Base-by-base conservation (phyloP, 2,797 vertebrate genomes). In the Lagorchestes hirsutus region DNA sequence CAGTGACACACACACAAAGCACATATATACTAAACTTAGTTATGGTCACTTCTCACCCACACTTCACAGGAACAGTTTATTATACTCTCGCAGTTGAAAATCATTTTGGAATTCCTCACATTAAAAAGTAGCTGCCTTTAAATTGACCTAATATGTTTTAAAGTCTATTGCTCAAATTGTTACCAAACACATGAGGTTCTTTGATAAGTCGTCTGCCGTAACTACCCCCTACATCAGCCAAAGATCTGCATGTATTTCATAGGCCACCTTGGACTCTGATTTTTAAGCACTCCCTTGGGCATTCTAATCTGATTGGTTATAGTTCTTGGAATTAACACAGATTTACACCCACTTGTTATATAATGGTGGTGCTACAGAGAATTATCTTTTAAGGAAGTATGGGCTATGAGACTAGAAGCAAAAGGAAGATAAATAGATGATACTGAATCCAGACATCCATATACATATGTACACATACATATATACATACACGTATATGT, bases 261-360 rank as follows among this genome's bases (percentile, higher is more conserved):
- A 91, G 50, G 3, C 12, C 90, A 54, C 55, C 8, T 1, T 0
- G 50, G 11, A 54, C 28, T 55, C 28, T 22, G 2, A 0, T 82
- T 0, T 56, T 92, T 87, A 55, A 87, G 24, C 0, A 0, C 31
- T 5, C 14, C 56, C 3, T 0, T 46, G 5, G 1, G 29, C 0
- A 31, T 54, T 11, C 24, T 62, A 11, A 27, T 5, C 55, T 46
- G 90, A 87, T 2, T 27, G 14, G 5, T 12, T 29, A 11, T 28
- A 5, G 40, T 52, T 90, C 55, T 92, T 11, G 0, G 27, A 1
- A 0, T 3, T 27, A 29, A 40, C 57, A 31, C 2, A 40, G 52
- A 10, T 8, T 92, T 34, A 8, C 1, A 11, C 12, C 46, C 1
- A 29, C 14, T 29, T 1, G 0, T 56, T 18, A 31, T 50, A 34